Conservation (phyloP, 2,888 invertebrate genomes). For the Tribolium freemani region DNA sequence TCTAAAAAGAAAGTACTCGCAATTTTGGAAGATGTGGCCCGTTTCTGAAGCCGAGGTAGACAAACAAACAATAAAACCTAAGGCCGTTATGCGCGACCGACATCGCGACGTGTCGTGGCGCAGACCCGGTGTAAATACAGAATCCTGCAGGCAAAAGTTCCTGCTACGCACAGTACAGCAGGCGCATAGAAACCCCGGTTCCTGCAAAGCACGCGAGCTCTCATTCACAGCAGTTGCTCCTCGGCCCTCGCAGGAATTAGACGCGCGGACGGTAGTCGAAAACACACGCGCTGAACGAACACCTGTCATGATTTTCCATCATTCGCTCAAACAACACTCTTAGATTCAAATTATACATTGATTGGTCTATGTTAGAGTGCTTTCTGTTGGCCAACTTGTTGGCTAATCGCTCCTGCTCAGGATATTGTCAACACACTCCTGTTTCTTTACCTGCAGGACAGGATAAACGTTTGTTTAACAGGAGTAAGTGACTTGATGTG, state of each 20-base stretch:
- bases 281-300: constrained; percentile 39
- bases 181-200: constrained; percentile 51
- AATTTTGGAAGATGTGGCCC: neutral
- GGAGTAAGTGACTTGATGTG: constrained; percentile 47
- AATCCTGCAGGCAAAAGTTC: constrained; percentile 57
- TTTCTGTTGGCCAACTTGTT: neutral
- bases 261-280: constrained; percentile 45
- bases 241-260: constrained; percentile 51
- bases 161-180: constrained; percentile 54
- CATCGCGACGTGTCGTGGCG: constrained; percentile 41
- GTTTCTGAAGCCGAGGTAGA: constrained; percentile 27
- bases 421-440: constrained; percentile 32
- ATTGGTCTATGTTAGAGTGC: constrained; percentile 20
- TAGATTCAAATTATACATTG: constrained; percentile 28
- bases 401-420: constrained; percentile 1
- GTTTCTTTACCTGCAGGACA: constrained; percentile 28
- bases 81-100: constrained; percentile 47
- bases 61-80: constrained; percentile 50
- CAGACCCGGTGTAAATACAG: constrained; percentile 51
- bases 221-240: constrained; percentile 54
- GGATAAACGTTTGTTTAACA: constrained; percentile 37
- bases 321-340: constrained; percentile 7
- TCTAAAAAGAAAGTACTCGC: constrained; percentile 6
- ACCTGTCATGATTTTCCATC: constrained; percentile 41
- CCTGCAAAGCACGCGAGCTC: constrained; percentile 51